A percentile compares a stretch with the other conserved stretches of the same genome.
Evolutionary conservation across 2,113 vertebrate genomes (phyloP).

Genomic region (Hippopotamus amphibius): DNA sequence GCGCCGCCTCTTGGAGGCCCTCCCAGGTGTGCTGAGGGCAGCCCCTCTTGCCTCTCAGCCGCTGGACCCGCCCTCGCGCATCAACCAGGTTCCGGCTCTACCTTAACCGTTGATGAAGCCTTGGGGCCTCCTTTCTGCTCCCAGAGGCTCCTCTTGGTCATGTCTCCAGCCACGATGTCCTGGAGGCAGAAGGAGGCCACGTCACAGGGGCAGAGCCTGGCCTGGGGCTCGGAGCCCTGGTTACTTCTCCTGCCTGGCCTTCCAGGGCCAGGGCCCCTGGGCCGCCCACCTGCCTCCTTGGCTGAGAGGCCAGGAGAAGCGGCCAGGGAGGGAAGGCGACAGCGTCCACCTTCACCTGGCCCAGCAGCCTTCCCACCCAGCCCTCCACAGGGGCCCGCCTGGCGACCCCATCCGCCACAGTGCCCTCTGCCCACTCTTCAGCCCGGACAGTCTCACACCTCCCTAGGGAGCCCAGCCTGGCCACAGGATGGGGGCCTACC

Average conservation of each 20-base stretch:
- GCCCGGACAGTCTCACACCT: fast-evolving
- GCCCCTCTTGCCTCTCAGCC: fast-evolving
- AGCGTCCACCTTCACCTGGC: fast-evolving
- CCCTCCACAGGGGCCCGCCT: not conserved
- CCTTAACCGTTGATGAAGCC: constrained; percentile 78
- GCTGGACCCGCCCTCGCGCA: fast-evolving
- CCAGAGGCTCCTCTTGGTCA: constrained; percentile 96
- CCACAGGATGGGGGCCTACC: constrained; percentile 79
- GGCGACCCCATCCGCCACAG: fast-evolving
- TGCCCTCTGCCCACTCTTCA: fast-evolving
- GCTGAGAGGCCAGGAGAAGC: fast-evolving
- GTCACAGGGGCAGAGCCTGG: fast-evolving
- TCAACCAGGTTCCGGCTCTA: not conserved
- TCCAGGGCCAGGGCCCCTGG: fast-evolving
- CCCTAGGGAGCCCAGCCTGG: fast-evolving
- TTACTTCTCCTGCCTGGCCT: not conserved
- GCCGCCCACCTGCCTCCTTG: not conserved
- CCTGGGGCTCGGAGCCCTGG: fast-evolving
- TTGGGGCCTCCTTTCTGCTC: constrained; percentile 89
- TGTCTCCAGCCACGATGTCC: constrained; percentile 94
- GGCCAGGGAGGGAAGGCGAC: too few relatives aligned
- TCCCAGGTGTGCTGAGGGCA: not conserved
- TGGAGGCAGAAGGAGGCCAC: constrained; percentile 67
- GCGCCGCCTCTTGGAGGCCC: not conserved
- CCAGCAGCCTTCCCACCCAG: fast-evolving